phyloP scores from a whole-genome alignment of 2,797 vertebrate species.

The Streptopelia turtur region DNA sequence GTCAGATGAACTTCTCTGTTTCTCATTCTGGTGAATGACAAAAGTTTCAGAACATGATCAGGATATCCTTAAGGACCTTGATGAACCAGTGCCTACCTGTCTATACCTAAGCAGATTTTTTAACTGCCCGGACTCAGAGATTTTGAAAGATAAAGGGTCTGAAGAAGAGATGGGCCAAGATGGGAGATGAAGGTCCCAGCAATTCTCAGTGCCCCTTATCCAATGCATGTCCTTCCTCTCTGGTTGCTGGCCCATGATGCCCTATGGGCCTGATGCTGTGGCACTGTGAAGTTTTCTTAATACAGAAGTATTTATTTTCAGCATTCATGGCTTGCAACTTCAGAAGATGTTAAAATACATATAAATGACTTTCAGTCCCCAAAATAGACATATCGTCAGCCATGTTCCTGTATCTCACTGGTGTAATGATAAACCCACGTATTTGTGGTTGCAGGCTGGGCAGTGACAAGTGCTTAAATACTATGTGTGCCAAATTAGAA shows the following conservation, averaged over 20 bases:
- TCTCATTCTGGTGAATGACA: neutral
- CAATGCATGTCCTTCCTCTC: fast-evolving
- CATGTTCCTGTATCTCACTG: neutral
- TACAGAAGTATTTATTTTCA: neutral
- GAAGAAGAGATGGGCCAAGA: neutral
- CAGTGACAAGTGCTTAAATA: neutral
- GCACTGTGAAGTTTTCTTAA: neutral
- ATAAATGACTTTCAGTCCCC: neutral
- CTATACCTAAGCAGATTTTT: neutral
- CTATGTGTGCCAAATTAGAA: neutral
- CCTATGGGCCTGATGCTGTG: neutral
- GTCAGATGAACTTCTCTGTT: neutral
- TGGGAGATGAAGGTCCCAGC: neutral
- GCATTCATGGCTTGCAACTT: neutral
- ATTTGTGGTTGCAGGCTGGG: neutral
- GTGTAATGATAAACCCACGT: neutral
- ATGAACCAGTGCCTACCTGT: neutral
- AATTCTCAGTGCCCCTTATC: neutral
- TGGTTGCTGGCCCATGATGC: neutral
- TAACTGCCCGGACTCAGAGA: neutral
- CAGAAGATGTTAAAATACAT: neutral
- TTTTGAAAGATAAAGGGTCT: neutral
- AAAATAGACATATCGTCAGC: neutral
- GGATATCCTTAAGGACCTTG: neutral
- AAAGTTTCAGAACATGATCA: neutral